Conservation (phyloP, 2,113 vertebrate genomes). For the Cinclus mexicanus region DNA sequence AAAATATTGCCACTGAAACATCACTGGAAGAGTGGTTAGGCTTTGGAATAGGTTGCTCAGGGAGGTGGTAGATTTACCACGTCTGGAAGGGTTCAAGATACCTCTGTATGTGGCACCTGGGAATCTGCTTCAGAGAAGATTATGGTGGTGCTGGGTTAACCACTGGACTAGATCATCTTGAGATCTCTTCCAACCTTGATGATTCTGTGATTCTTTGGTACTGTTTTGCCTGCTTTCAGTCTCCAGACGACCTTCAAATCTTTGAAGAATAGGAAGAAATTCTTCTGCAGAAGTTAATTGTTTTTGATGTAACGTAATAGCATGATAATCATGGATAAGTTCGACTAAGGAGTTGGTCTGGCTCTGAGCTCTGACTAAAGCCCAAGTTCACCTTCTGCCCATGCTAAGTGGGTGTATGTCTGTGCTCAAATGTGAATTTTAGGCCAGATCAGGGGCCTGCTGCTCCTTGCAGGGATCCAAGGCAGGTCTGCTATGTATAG, state of each 20-base stretch:
- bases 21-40: neutral
- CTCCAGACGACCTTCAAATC: neutral
- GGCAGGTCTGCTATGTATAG: neutral
- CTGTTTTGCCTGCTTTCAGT: neutral
- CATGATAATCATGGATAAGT: neutral
- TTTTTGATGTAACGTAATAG: neutral
- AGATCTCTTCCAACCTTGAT: neutral
- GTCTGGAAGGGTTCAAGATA: neutral
- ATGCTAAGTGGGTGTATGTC: neutral
- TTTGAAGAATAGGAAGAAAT: neutral
- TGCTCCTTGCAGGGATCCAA: neutral
- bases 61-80: neutral
- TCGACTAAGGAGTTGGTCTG: neutral
- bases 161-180: neutral
- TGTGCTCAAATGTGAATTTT: neutral
- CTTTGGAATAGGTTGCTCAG: neutral
- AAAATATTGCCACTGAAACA: neutral
- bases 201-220: neutral
- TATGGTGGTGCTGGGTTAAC: neutral
- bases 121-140: neutral
- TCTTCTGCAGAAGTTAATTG: neutral
- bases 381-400: neutral
- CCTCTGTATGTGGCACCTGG: neutral
- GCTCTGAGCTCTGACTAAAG: neutral
- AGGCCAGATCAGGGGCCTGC: neutral